Evolutionary conservation across 2,888 invertebrate species (phyloP), one percentile per base, ranked within the genome.

Genomic region (Pristionchus arcanus): DNA sequence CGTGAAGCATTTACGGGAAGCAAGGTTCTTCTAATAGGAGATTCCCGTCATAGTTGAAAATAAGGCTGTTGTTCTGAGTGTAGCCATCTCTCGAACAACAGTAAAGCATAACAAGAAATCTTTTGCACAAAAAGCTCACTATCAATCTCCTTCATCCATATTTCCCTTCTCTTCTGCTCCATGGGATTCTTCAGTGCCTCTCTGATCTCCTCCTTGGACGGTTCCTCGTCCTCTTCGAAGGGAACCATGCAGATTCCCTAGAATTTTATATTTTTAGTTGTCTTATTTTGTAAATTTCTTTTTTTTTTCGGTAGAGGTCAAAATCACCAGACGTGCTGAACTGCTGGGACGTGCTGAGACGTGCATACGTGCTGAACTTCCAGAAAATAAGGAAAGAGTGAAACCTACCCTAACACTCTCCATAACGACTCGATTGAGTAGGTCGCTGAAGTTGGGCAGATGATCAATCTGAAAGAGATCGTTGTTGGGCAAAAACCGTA

Each of bases 61-160:
- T n/a, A n/a, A n/a, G n/a, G n/a, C n/a, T n/a, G n/a, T n/a, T n/a
- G n/a, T n/a, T n/a, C n/a, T n/a, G n/a, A n/a, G n/a, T n/a, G n/a
- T n/a, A n/a, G n/a, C n/a, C n/a, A n/a, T n/a, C n/a, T n/a, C n/a
- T n/a, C n/a, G n/a, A n/a, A n/a, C n/a, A n/a, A n/a, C n/a, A n/a
- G n/a, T n/a, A n/a, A n/a, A n/a, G n/a, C n/a, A n/a, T n/a, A n/a
- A n/a, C n/a, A n/a, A n/a, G n/a, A n/a, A 71, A 34, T 25, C 3
- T 11, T 16, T 34, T 11, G 21, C 9, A 11, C 5, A 66, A 28
- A n/a, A 66, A 19, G 31, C 81, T 81, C 49, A 81, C 81, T 49
- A 9, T 81, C 81, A 25, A 81, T 81, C 81, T 81, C 81, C 13
- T 25, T n/a, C 81, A 81, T 81, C 81, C 81, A 81, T 28, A 81